A percentile compares a stretch with the other conserved stretches of the same genome.
Conservation (phyloP, 2,888 invertebrate genomes). For the Polydrusus pterygomalis region DNA sequence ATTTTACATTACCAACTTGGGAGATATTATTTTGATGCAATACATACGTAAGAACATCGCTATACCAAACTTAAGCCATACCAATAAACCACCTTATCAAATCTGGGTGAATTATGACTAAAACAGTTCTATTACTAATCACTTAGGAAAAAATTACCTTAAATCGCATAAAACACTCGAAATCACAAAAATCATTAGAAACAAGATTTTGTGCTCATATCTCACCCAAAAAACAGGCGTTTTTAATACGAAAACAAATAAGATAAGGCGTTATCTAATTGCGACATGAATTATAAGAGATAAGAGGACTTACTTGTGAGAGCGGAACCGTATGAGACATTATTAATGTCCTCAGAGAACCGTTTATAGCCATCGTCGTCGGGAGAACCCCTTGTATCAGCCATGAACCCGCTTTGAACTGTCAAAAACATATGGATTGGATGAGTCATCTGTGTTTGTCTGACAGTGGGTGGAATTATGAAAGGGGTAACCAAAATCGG, state of each 20-base stretch:
- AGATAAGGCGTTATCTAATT: constrained; percentile 40
- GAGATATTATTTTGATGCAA: not conserved
- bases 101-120: constrained; percentile 12
- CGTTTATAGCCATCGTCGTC: constrained; percentile 78
- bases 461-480: not conserved
- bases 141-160: constrained; percentile 19
- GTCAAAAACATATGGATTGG: constrained; percentile 52
- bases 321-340: constrained; percentile 78
- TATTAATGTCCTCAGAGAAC: constrained; percentile 76
- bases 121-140: constrained; percentile 3
- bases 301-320: constrained; percentile 75
- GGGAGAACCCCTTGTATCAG: constrained; percentile 70
- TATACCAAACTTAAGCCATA: not conserved
- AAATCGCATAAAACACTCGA: not conserved
- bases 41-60: constrained; percentile 47
- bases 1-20: not conserved
- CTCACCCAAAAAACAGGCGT: not conserved
- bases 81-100: not conserved
- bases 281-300: not conserved
- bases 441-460: constrained; percentile 20
- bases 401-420: constrained; percentile 59
- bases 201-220: constrained; percentile 11
- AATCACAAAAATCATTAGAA: constrained; percentile 16
- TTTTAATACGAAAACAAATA: constrained; percentile 32
- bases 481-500: not conserved